These are phyloP conservation scores for Nymphalis polychloros DNA, from an alignment of 2,888 invertebrate genomes.

Conservation along the genomic window DNA sequence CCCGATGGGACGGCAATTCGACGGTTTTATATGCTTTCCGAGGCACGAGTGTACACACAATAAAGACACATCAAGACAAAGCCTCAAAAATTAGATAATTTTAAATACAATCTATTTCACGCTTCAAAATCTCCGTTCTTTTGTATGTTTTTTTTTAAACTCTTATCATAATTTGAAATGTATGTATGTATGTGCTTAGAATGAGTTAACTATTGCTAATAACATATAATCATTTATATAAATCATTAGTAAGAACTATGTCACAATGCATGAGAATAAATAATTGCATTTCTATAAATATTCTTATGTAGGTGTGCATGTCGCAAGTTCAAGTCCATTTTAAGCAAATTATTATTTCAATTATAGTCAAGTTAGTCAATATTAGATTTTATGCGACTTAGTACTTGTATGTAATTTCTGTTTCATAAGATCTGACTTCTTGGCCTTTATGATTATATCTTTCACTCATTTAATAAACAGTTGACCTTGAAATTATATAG, in stretches of 20 bases:
- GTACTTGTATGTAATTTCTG: neutral
- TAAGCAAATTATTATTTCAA: constrained; percentile 15
- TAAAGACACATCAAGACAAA: too few relatives aligned
- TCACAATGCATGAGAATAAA: neutral
- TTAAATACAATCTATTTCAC: too few relatives aligned
- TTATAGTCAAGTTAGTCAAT: constrained; percentile 1
- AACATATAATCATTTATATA: neutral
- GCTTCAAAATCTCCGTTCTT: too few relatives aligned
- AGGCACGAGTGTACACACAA: too few relatives aligned
- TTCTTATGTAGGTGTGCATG: constrained; percentile 9
- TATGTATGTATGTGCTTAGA: too few relatives aligned
- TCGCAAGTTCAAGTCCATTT: constrained; percentile 6
- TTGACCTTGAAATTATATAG: neutral
- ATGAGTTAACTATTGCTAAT: too few relatives aligned
- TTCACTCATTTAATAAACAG: neutral
- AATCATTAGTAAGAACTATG: neutral
- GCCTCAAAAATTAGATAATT: too few relatives aligned
- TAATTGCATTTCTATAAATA: constrained; percentile 13
- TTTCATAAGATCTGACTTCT: neutral
- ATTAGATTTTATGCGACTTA: neutral
- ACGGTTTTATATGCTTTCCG: too few relatives aligned
- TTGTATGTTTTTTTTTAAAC: too few relatives aligned
- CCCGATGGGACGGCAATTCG: too few relatives aligned
- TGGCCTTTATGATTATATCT: too few relatives aligned
- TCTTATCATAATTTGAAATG: too few relatives aligned